Conservation (phyloP, 2,888 invertebrate species). For the Lycaena phlaeas region DNA sequence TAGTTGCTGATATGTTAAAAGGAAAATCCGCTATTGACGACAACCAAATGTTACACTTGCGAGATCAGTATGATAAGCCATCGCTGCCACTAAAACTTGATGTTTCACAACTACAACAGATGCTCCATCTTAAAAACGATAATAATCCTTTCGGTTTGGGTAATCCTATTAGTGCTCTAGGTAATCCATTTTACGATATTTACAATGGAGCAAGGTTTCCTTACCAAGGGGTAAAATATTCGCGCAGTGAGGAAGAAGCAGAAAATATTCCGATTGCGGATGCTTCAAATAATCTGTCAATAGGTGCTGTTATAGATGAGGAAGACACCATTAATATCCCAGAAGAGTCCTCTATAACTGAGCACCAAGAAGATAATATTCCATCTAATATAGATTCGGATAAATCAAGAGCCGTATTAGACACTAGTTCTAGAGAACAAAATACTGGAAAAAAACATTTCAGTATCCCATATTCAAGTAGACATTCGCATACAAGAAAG, state of each 20-base stretch:
- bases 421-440: constrained; percentile 30
- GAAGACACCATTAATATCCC: constrained; percentile 39
- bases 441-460: constrained; percentile 43
- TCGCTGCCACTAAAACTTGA: constrained; percentile 42
- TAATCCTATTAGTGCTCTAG: constrained; percentile 36
- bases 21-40: constrained; percentile 51
- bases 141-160: constrained; percentile 33
- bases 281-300: constrained; percentile 53
- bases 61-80: constrained; percentile 45
- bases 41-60: constrained; percentile 37
- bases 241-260: constrained; percentile 63
- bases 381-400: constrained; percentile 33
- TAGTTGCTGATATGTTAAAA: constrained; percentile 62
- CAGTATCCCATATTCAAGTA: constrained; percentile 35
- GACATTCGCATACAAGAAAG: constrained; percentile 41
- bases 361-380: constrained; percentile 34
- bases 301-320: constrained; percentile 64
- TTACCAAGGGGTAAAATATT: constrained; percentile 59
- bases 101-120: constrained; percentile 46
- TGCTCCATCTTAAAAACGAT: constrained; percentile 45
- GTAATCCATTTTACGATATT: constrained; percentile 46
- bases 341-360: constrained; percentile 40
- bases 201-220: constrained; percentile 46
- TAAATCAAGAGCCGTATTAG: constrained; percentile 34
- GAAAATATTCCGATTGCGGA: constrained; percentile 59